Base-by-base conservation (phyloP, 2,888 invertebrate genomes). In the Entomobrya multifasciata region DNA sequence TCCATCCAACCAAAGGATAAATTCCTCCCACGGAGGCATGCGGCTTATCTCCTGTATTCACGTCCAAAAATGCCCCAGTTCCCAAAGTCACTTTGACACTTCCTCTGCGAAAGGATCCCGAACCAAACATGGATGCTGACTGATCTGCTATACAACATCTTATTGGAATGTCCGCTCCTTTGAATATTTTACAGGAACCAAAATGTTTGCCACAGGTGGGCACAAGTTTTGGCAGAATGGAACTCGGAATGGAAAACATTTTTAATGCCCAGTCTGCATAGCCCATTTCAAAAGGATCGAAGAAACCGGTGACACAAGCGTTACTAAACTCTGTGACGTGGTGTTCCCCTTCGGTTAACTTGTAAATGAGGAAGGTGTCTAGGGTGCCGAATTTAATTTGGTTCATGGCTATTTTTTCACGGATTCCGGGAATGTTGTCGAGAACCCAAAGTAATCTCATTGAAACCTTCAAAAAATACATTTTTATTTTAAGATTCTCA, bases 1-100 rank as follows among this genome's bases (percentile, higher is more conserved):
- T 94, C 98, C 99, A 99, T 0, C 96, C 98, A 47, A 99, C 96
- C 27, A 99, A 93, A 0, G 99, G 99, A 93, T 98, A 98, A 49
- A 98, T 94, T 0, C 98, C 95, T 94, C 91, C 84, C 79, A 91
- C 88, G 44, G 97, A 96, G 0, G 97, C 96, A 92, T 96, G 96
- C 0, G 97, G 96, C 88, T 93, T 92, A 0, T 91, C 89, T 0
- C 96, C 96, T 0, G 97, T 97, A 92, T 97, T 96, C 47, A 97
- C 94, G 92, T 97, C 95, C 60, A 98, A 93, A 93, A 98, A 98
- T 0, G 96, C 96, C 0, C 98, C 98, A 0, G 98, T 98, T 0
- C 98, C 98, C 93, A 98, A 94, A 0, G 98, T 98, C 1, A 98
- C 93, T 92, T 98, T 98, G 0, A 97, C 94, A 92, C 96, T 96